Base-by-base conservation (phyloP, 2,888 invertebrate species). In the Aphrophora alni region DNA sequence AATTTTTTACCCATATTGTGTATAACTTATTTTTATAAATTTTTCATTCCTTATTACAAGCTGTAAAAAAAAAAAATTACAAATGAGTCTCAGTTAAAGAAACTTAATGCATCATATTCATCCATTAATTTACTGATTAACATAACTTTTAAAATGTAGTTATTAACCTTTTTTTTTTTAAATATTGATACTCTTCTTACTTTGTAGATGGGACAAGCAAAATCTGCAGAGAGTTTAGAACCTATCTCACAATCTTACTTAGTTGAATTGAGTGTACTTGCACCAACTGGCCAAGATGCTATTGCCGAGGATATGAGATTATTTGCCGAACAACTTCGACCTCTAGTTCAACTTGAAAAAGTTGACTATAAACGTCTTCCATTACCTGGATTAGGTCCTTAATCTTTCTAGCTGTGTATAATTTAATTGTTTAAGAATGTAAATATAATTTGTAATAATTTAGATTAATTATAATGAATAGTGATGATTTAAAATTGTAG, bases 231-330 rank as follows among this genome's bases (percentile, higher is more conserved):
- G 84, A 91, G 91, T 85, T 90, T 93, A 68, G 98, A 98, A 87
- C 93, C 97, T 0, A 93, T 98, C 85, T 96, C 97, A 0, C 95
- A 95, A 87, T 98, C 98, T 86, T 97, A 97, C 89, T 91, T 98
- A 38, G 98, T 98, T 0, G 98, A 98, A 88, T 90, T 98, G 83
- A 97, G 97, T 84, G 94, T 97, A 14, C 89, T 97, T 78, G 97
- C 97, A 1, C 97, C 97, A 0, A 94, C 94, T 85, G 97, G 97
- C 0, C 97, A 98, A 88, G 98, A 98, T 88, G 95, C 96, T 25
- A 96, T 98, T 80, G 98, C 96, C 2, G 98, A 98, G 86, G 98
- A 98, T 87, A 98, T 98, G 95, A 93, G 95, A 82, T 93, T 95
- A 33, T 98, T 98, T 89, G 97, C 98, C 0, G 98, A 98, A 87